Base-by-base conservation (phyloP, 2,113 vertebrate species). In the Ceratotherium simum region DNA sequence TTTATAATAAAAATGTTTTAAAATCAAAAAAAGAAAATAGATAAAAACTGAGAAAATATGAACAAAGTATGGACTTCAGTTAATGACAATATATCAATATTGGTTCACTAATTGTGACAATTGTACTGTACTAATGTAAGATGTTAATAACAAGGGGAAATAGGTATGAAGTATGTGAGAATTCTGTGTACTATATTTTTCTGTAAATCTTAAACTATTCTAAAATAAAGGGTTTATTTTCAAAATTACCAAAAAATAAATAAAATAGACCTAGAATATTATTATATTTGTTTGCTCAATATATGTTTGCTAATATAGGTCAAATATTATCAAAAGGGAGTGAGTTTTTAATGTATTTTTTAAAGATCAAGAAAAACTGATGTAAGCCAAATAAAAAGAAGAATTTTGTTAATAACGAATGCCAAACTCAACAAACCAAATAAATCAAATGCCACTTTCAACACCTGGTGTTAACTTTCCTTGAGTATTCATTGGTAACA, bases 1-100 rank as follows among this genome's bases (percentile, higher is more conserved):
- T 96, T 96, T 88, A 62, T 92, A 97, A 94, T 96, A 98, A 95
- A 54, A 97, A 54, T 39, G 13, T 92, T 72, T 96, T 83, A 86
- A 90, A 86, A 29, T 96, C 4, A 48, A 60, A 54, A 54, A 54
- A 54, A 54, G 51, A 92, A 92, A 93, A 84, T 21, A 6, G 25
- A 39, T 72, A 58, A 87, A 72, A 42, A 73, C 27, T 73, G 23
- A 31, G 6, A 58, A 86, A 88, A 73, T 58, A 72, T 88, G 25
- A 88, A 64, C 29, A 62, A 82, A 70, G 33, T 69, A 69, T n/a
- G 42, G 18, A 46, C 18, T 51, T 67, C 23, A 17, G 21, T 85
- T 67, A 85, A 69, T 65, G 42, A 8, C 39, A 48, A 25, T 65
- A 29, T 84, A 84, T 48, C 58, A 83, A 13, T 17, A 16, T 85